Evolutionary conservation across 2,113 vertebrate genomes (phyloP).

Genomic region (Heliornis fulica): DNA sequence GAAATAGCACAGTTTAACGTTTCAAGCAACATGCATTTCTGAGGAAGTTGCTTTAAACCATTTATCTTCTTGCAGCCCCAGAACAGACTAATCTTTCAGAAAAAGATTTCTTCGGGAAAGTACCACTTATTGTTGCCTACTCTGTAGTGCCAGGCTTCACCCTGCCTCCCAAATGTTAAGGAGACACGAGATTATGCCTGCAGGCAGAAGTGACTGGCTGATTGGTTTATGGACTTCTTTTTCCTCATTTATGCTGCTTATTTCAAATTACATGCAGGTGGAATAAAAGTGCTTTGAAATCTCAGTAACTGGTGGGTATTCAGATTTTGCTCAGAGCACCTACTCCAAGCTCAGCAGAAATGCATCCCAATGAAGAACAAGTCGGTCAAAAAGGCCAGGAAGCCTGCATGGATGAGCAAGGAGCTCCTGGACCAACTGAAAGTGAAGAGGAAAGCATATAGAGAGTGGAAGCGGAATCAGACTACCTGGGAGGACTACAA

Average conservation of each 20-base stretch:
- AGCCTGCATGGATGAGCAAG: too few species aligned
- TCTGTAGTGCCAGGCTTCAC: neutral
- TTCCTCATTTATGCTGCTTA: neutral
- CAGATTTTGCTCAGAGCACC: neutral
- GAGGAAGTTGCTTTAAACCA: neutral
- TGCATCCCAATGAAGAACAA: too few species aligned
- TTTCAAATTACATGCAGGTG: neutral
- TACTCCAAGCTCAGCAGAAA: too few species aligned
- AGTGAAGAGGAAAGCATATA: too few species aligned
- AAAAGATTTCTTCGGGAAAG: neutral
- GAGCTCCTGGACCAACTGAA: too few species aligned
- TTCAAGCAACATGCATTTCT: neutral
- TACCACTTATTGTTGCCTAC: neutral
- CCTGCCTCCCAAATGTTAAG: neutral
- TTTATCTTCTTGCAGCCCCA: neutral
- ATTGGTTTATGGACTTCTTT: neutral
- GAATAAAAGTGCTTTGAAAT: neutral
- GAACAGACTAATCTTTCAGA: neutral
- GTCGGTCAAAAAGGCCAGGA: too few species aligned
- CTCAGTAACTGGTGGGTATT: neutral
- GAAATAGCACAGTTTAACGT: neutral
- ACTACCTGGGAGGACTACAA: too few species aligned
- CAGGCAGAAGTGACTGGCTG: neutral
- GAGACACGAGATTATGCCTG: neutral
- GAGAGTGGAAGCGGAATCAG: too few species aligned